Evolutionary conservation across 2,113 vertebrate species (phyloP).

Genomic region (Sphyrna mokarran): DNA sequence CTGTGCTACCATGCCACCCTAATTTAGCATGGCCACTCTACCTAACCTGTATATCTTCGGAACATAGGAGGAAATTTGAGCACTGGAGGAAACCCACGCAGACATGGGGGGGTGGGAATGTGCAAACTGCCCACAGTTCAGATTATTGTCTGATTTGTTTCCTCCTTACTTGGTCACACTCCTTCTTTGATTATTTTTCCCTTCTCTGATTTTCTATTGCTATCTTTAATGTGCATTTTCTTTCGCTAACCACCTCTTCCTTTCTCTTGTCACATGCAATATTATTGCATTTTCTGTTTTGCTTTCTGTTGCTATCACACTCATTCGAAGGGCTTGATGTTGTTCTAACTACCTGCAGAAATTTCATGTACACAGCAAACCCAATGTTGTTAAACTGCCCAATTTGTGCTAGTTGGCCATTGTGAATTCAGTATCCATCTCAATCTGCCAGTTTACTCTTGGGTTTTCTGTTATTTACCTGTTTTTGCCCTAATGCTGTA

Average conservation of each 20-base stretch:
- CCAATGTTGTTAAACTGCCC: not conserved
- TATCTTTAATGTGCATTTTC: not conserved
- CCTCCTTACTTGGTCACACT: not conserved
- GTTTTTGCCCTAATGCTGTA: not conserved
- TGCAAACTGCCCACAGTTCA: too few species aligned
- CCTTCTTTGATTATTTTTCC: not conserved
- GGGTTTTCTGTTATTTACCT: not conserved
- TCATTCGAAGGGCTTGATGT: not conserved
- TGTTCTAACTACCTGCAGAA: not conserved
- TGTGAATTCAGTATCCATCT: not conserved
- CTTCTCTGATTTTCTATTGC: not conserved
- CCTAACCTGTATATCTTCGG: too few species aligned
- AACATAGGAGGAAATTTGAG: too few species aligned
- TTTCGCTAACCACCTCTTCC: not conserved
- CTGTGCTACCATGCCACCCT: too few species aligned
- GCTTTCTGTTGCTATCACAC: not conserved
- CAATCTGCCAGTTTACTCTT: not conserved
- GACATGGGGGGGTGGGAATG: too few species aligned
- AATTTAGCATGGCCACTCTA: too few species aligned
- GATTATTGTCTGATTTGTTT: too few species aligned
- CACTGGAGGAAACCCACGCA: too few species aligned
- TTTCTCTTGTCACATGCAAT: not conserved
- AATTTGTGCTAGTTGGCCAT: not conserved
- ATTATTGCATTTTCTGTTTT: not conserved
- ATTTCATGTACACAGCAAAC: not conserved